Base-by-base conservation (phyloP, 2,797 vertebrate species). In the Takifugu rubripes region DNA sequence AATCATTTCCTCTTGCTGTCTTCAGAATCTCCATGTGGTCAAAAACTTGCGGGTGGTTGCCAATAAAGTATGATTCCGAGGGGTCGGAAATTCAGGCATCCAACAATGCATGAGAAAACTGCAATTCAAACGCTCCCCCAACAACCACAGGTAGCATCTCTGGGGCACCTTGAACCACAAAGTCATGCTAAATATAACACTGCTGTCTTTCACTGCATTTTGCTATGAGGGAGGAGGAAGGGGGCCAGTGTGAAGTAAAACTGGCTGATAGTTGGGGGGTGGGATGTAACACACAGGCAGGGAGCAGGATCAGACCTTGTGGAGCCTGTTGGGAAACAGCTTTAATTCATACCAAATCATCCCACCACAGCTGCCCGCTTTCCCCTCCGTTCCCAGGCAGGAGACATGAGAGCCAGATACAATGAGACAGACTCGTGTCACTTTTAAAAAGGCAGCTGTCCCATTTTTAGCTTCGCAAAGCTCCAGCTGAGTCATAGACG, bases 281-380 rank as follows among this genome's bases (percentile, higher is more conserved):
- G 63, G 77, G 6, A 64, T 75, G 70, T 71, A 72, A 52, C 60
- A 78, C 71, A 68, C 74, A 56, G 50, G 66, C 48, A 56, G 61
- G 49, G 75, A 62, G 62, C 59, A 53, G 80, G 80, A 79, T 86
- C 84, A 88, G 89, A 88, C 84, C 87, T 67, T 31, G 54, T 74
- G 79, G 87, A 88, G 87, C 83, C 85, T 75, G 78, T 82, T 82
- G 77, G 79, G 84, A 85, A 88, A 87, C 75, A 76, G 75, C 74
- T 84, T 78, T 85, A 82, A 87, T 87, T 87, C 86, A 82, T 86
- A 84, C 69, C 74, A 82, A 86, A 83, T 87, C 85, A 71, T 79
- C 74, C 84, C 77, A 68, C 81, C 84, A 72, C 85, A 87, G 84
- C 85, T 86, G 83, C 85, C 84, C 73, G 69, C 69, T 66, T 81